These are phyloP conservation scores for Mythimna impura DNA, from an alignment of 2,888 invertebrate species.

Conservation along the genomic window DNA sequence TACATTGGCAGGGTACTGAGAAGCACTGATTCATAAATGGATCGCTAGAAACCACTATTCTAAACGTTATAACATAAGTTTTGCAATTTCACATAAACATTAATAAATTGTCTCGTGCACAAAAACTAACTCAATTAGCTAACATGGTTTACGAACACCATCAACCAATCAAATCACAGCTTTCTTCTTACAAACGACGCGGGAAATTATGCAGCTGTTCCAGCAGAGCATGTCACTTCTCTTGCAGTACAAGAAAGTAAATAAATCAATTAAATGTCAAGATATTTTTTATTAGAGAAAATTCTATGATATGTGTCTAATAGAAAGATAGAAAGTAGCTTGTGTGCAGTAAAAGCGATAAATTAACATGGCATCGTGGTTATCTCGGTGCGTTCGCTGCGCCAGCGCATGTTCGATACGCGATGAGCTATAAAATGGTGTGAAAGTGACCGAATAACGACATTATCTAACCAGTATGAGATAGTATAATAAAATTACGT, in stretches of 20 bases:
- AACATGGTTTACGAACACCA: slow-evolving; percentile 45
- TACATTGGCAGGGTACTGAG: slow-evolving; percentile 6
- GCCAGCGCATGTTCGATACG: slow-evolving; percentile 64
- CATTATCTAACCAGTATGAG: slow-evolving; percentile 45
- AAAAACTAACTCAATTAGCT: slow-evolving; percentile 55
- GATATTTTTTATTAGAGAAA: slow-evolving; percentile 46
- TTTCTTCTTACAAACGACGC: slow-evolving; percentile 53
- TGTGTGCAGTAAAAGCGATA: slow-evolving; percentile 63
- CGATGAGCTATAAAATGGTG: slow-evolving; percentile 64
- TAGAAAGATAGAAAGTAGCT: slow-evolving; percentile 71
- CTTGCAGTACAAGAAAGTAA: slow-evolving; percentile 48
- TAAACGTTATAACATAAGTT: background rate
- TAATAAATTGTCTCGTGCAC: slow-evolving; percentile 22
- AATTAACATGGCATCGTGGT: slow-evolving; percentile 67
- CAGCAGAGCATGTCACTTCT: slow-evolving; percentile 55
- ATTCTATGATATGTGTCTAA: slow-evolving; percentile 59
- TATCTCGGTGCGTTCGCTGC: slow-evolving; percentile 57
- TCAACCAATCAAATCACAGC: slow-evolving; percentile 40
- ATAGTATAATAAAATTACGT: slow-evolving; percentile 57
- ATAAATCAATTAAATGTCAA: slow-evolving; percentile 60
- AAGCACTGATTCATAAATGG: slow-evolving; percentile 25
- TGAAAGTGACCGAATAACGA: slow-evolving; percentile 64
- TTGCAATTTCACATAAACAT: slow-evolving; percentile 34
- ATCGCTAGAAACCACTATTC: slow-evolving; percentile 22
- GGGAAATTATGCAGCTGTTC: slow-evolving; percentile 57